Conservation (phyloP, 2,113 vertebrate species). For the Bufo gargarizans region DNA sequence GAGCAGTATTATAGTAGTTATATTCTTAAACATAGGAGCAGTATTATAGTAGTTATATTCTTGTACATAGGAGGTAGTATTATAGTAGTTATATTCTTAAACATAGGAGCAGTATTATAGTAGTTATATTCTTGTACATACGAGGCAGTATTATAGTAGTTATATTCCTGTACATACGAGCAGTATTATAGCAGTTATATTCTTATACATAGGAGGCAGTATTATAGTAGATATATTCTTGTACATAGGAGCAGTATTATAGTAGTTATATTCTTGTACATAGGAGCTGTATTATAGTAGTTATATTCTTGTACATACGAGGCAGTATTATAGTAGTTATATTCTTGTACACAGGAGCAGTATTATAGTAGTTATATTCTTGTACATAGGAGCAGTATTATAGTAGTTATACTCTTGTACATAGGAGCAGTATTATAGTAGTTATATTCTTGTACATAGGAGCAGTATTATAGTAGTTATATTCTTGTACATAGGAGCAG, state of each 20-base stretch:
- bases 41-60: conserved; percentile 13
- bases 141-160: background rate
- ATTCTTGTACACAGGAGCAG: background rate
- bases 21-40: background rate
- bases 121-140: conserved; percentile 7
- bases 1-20: conserved; percentile 1
- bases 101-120: background rate
- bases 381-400: background rate
- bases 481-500: conserved; percentile 1
- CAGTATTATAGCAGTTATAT: conserved; percentile 12
- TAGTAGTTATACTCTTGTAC: conserved; percentile 7
- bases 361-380: conserved; percentile 1
- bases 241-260: conserved; percentile 8
- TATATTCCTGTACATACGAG: background rate
- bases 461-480: conserved; percentile 1
- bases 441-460: too few species aligned
- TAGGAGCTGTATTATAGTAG: background rate
- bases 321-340: conserved; percentile 13
- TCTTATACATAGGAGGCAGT: background rate
- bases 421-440: background rate
- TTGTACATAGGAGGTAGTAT: background rate
- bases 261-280: background rate
- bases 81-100: conserved; percentile 6
- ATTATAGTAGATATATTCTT: conserved; percentile 10
- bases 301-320: conserved; percentile 1